phyloP scores from a whole-genome alignment of 1,140 invertebrate species.

The Latrodectus geometricus region DNA sequence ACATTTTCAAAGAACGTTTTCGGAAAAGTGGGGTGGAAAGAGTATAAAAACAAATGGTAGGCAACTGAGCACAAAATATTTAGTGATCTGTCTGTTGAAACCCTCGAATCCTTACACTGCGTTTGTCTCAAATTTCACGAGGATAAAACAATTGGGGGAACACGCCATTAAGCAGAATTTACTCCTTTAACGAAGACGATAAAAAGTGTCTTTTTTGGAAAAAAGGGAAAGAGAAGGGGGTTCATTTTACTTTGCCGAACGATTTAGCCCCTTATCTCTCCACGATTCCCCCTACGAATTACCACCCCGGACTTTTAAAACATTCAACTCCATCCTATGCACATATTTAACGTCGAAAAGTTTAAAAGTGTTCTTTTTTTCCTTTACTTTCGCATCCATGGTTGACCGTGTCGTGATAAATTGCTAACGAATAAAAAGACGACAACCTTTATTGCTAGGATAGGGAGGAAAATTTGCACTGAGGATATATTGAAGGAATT shows the following conservation, averaged over 20 bases:
- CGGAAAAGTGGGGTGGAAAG: no score
- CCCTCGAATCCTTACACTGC: slow-evolving; percentile 17
- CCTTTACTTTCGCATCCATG: background rate
- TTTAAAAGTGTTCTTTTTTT: background rate
- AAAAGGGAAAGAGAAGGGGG: no score
- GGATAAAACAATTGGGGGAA: slow-evolving; percentile 28
- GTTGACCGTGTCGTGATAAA: slow-evolving; percentile 29
- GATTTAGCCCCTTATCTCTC: slow-evolving; percentile 15
- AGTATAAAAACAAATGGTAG: no score
- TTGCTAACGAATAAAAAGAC: background rate
- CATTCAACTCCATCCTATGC: no score
- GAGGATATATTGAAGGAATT: background rate
- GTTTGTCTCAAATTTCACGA: slow-evolving; percentile 24
- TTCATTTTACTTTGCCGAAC: slow-evolving; percentile 11
- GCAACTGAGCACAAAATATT: no score
- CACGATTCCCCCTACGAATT: background rate
- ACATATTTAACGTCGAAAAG: background rate
- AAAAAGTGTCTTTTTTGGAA: no score
- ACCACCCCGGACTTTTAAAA: no score
- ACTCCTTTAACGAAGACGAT: slow-evolving; percentile 1
- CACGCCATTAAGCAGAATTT: slow-evolving; percentile 18
- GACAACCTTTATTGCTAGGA: background rate
- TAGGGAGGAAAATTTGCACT: background rate
- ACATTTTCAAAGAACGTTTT: no score
- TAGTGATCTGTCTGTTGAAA: slow-evolving; percentile 1